Base-by-base conservation (phyloP, 2,797 vertebrate species). In the Trichosurus vulpecula region DNA sequence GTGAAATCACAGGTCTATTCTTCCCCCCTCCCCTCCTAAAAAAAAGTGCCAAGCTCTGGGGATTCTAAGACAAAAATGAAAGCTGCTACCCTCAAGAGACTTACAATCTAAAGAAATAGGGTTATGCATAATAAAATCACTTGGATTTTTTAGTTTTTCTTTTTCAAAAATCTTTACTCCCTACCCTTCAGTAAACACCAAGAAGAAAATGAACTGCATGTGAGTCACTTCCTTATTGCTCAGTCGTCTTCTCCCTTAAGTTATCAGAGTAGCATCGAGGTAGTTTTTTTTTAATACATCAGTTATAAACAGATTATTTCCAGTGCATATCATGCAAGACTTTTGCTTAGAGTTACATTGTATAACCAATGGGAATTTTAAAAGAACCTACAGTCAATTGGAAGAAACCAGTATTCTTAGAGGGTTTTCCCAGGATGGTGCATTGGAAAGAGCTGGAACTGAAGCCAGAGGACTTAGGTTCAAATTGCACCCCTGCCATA, bases 71-170 rank as follows among this genome's bases (percentile, higher is more conserved):
- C 74, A 87, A 47, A 87, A 51, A 47, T 47, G 27, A 87, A 87
- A 87, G 10, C 41, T 9, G 6, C 25, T 47, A 10, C 13, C 41
- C 25, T 93, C 66, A 61, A 94, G 51, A 61, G 91, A 74, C 19
- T 74, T 41, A 41, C 16, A 74, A 3, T 87, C 74, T 87, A 87
- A 51, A 61, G 52, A 22, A 90, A 22, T 41, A 94, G 53, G 31
- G 3, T 25, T 92, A 95, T 47, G 27, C 51, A 61, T 81, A 95
- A 95, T 95, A 94, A 95, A 96, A 95, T 31, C 54, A 91, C 58
- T 90, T 54, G 11, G 90, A 51, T 92, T 19, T 91, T 93, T 95
- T 55, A 89, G 22, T 10, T 87, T 81, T 81, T 81, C 5, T 27
- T 47, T 92, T 35, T 58, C 56, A 96, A 96, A 95, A 91, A 89